Percentiles rank a stretch among this genome's conserved stretches.
Conservation (phyloP, 2,113 vertebrate genomes). For the Petaurus breviceps region DNA sequence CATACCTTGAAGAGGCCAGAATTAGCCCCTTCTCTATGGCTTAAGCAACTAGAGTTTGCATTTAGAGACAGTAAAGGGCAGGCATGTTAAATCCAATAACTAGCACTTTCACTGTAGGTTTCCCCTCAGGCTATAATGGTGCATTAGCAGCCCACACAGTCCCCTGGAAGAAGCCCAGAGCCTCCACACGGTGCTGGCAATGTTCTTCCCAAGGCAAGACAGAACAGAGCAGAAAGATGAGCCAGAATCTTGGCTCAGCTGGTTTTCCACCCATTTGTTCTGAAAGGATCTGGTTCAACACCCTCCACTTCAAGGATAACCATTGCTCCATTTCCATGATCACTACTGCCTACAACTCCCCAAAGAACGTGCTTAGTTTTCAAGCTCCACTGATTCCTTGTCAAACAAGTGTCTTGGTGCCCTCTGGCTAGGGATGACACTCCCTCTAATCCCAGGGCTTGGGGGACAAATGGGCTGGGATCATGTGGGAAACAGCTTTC, state of each 20-base stretch:
- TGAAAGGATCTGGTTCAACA: not conserved
- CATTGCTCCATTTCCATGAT: conserved; percentile 1
- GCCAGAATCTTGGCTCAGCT: not conserved
- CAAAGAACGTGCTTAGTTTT: not conserved
- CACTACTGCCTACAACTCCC: not conserved
- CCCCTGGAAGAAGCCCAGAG: not conserved
- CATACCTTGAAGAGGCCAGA: not conserved
- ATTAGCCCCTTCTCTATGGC: not conserved
- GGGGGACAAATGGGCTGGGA: not conserved
- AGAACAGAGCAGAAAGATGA: not conserved
- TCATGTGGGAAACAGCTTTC: not conserved
- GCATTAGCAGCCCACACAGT: not conserved
- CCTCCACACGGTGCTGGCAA: not conserved
- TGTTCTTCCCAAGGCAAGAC: not conserved
- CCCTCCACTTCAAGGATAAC: not conserved
- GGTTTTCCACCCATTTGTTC: not conserved
- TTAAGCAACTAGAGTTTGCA: not conserved
- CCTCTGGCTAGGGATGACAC: not conserved
- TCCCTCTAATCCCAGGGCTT: not conserved
- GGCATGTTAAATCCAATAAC: not conserved
- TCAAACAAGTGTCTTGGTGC: not conserved
- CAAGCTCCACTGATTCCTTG: not conserved
- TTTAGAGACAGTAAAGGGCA: not conserved
- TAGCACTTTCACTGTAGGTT: not conserved
- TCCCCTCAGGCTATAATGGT: not conserved